Percentiles rank a stretch among this genome's conserved stretches.
phyloP scores from a whole-genome alignment of 2,888 invertebrate genomes.

The Caenorhabditis sp. region DNA sequence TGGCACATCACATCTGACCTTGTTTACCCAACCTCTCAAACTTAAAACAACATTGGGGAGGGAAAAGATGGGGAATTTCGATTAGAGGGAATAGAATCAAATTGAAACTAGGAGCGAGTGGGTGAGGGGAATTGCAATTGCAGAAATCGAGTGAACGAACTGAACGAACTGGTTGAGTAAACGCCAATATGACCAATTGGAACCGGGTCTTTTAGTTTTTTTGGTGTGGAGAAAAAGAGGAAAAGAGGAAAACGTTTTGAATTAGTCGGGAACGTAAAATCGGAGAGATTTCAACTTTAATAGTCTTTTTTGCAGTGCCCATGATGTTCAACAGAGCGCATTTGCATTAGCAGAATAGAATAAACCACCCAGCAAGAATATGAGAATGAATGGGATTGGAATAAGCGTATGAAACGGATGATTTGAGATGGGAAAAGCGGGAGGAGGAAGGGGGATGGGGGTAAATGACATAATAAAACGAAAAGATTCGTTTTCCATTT shows the following conservation, averaged over 20 bases:
- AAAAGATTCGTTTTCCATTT: constrained; percentile 16
- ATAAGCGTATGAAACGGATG: constrained; percentile 12
- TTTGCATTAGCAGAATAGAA: not conserved
- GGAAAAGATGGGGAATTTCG: not conserved
- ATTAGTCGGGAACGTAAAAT: not conserved
- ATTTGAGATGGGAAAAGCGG: not conserved
- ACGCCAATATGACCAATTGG: not conserved
- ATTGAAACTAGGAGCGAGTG: not conserved
- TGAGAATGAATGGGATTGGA: not conserved
- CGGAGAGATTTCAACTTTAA: not conserved
- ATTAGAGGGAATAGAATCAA: not conserved
- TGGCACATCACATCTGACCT: too few species aligned
- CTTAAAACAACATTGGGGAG: constrained; percentile 1
- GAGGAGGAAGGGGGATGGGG: too few species aligned
- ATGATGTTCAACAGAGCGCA: not conserved
- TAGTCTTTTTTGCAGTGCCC: not conserved
- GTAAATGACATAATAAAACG: constrained; percentile 6
- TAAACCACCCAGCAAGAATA: too few species aligned
- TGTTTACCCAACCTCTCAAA: not conserved
- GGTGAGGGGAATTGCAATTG: not conserved
- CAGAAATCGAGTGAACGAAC: not conserved
- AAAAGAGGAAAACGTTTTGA: not conserved
- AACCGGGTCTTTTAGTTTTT: constrained; percentile 9
- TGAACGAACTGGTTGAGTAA: not conserved
- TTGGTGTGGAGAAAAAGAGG: not conserved